A percentile compares a stretch with the other conserved stretches of the same genome.
Conservation (phyloP, 2,113 vertebrate genomes). For the Cryptotis parvus region DNA sequence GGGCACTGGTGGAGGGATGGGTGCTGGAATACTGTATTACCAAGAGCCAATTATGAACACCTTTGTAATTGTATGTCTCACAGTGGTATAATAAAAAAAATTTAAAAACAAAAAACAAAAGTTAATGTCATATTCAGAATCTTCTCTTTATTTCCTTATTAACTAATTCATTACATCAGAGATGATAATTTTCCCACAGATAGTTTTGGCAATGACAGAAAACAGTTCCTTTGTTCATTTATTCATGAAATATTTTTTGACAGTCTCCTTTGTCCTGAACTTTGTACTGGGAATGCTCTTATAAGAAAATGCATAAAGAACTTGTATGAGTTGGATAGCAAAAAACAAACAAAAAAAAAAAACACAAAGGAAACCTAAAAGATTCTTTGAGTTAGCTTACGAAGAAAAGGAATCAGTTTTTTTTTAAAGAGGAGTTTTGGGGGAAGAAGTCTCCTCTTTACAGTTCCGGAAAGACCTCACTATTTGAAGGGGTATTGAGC, state of each 20-base stretch:
- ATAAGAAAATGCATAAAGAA: neutral
- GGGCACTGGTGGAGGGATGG: too few species aligned
- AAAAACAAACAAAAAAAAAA: neutral
- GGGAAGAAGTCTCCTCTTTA: neutral
- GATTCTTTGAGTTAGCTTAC: neutral
- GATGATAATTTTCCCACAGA: neutral
- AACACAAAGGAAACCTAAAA: too few species aligned
- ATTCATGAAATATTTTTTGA: constrained; percentile 1
- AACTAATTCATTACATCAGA: neutral
- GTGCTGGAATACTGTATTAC: too few species aligned
- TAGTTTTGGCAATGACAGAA: neutral
- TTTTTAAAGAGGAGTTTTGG: rapidly evolving
- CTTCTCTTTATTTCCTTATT: neutral
- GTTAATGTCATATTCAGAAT: neutral
- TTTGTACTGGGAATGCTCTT: neutral
- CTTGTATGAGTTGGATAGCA: neutral
- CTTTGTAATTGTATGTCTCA: too few species aligned
- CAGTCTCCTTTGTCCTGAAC: neutral
- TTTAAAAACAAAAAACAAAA: too few species aligned
- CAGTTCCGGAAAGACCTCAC: neutral
- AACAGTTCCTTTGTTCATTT: neutral
- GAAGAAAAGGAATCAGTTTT: constrained; percentile 14
- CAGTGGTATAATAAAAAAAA: too few species aligned
- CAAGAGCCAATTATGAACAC: too few species aligned
- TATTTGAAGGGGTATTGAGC: neutral